Percentiles rank a stretch among this genome's conserved stretches.
Conservation (phyloP, 2,797 vertebrate genomes). For the Megalops cyprinoides region DNA sequence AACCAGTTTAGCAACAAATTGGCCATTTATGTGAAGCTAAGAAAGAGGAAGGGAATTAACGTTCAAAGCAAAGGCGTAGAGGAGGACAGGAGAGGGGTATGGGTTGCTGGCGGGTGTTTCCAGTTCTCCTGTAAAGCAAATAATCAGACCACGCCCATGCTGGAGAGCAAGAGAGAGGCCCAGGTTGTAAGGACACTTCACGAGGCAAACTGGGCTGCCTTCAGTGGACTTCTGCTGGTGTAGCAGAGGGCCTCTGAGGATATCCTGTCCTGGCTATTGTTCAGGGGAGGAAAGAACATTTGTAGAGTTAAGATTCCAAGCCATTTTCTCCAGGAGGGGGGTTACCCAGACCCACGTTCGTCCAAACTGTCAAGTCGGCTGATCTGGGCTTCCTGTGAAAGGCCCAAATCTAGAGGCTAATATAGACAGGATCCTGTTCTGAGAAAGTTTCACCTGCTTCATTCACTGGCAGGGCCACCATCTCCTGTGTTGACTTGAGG, state of each 20-base stretch:
- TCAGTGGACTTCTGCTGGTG: not conserved
- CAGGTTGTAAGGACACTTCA: no score
- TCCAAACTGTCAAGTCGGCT: not conserved
- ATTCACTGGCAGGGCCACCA: not conserved
- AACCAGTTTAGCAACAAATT: no score
- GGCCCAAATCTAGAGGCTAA: no score
- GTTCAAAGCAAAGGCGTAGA: not conserved
- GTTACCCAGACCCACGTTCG: not conserved
- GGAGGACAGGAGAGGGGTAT: not conserved
- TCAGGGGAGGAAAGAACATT: not conserved
- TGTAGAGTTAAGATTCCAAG: not conserved
- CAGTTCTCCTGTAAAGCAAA: not conserved
- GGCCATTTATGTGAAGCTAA: not conserved
- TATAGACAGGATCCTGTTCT: not conserved
- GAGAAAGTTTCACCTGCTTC: not conserved
- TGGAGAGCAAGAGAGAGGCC: not conserved
- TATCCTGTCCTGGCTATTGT: conserved; percentile 30
- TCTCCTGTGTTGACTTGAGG: not conserved
- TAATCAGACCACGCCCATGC: not conserved
- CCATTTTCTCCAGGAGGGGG: not conserved
- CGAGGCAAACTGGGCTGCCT: not conserved
- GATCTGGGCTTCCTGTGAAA: not conserved
- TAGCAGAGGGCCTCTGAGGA: conserved; percentile 9
- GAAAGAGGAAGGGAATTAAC: not conserved
- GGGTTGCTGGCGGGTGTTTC: not conserved